A percentile compares a stretch with the other conserved stretches of the same genome.
Evolutionary conservation across 2,888 invertebrate genomes (phyloP).

Genomic region (Ischnus inquisitorius): DNA sequence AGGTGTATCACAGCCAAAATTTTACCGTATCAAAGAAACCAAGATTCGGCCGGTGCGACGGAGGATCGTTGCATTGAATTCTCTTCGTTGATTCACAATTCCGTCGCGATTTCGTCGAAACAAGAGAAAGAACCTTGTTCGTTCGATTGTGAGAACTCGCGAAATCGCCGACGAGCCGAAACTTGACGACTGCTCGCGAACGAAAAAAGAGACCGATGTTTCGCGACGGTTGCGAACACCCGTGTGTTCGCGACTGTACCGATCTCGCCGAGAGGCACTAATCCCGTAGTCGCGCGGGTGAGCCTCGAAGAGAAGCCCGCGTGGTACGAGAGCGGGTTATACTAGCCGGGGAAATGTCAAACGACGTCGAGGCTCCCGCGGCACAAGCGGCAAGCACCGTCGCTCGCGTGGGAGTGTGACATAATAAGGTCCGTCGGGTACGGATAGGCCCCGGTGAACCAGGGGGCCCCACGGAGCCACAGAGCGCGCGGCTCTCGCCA

Average conservation of each 20-base stretch:
- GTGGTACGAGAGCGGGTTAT: slow-evolving; percentile 55
- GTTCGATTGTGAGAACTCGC: background rate
- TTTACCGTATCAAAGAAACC: background rate
- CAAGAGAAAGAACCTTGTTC: background rate
- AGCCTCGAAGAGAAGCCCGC: slow-evolving; percentile 35
- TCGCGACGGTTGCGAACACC: background rate
- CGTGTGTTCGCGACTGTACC: background rate
- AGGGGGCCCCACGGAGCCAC: slow-evolving; percentile 29
- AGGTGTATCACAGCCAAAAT: background rate
- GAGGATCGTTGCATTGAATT: background rate
- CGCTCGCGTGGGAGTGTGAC: slow-evolving; percentile 84
- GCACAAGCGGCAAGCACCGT: slow-evolving; percentile 75
- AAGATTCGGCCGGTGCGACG: background rate
- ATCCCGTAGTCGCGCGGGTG: slow-evolving; percentile 15
- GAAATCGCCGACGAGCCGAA: background rate
- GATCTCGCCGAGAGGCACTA: background rate
- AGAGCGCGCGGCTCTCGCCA: slow-evolving; percentile 13
- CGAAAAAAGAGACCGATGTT: background rate
- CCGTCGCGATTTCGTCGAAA: background rate
- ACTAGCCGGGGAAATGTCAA: slow-evolving; percentile 78
- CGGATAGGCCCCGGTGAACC: slow-evolving; percentile 55
- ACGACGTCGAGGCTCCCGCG: slow-evolving; percentile 76
- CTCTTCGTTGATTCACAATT: background rate
- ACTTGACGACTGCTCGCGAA: background rate
- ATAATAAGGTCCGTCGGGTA: slow-evolving; percentile 78